Conservation (phyloP, 2,888 invertebrate species). For the Tipula lateralis region DNA sequence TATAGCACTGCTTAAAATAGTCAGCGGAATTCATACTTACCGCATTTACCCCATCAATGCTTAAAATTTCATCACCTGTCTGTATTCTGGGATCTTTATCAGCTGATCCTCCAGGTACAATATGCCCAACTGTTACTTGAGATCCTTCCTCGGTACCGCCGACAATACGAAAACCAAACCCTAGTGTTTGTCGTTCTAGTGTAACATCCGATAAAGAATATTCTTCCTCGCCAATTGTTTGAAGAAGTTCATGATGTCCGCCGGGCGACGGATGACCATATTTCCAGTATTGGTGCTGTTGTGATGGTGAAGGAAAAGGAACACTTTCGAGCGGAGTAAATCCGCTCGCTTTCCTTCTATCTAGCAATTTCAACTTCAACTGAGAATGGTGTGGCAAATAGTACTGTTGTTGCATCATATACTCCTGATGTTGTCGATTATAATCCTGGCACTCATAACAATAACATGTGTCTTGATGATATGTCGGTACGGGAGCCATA, state of each 20-base stretch:
- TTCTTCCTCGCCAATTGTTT: slow-evolving; percentile 35
- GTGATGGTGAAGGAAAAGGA: slow-evolving; percentile 31
- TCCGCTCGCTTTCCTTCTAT: slow-evolving; percentile 40
- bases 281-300: slow-evolving; percentile 36
- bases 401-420: slow-evolving; percentile 33
- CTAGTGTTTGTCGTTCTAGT: slow-evolving; percentile 82
- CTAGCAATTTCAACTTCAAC: slow-evolving; percentile 34
- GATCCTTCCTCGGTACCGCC: slow-evolving; percentile 98
- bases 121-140: slow-evolving; percentile 93
- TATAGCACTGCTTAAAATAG: not conserved
- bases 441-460: slow-evolving; percentile 48
- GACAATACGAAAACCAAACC: slow-evolving; percentile 97
- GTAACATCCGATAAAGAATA: slow-evolving; percentile 55
- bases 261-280: slow-evolving; percentile 37
- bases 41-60: slow-evolving; percentile 83
- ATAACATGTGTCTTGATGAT: slow-evolving; percentile 47
- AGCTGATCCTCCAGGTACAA: slow-evolving; percentile 93
- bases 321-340: slow-evolving; percentile 43
- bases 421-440: slow-evolving; percentile 38
- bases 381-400: slow-evolving; percentile 29
- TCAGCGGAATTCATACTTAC: slow-evolving; percentile 45
- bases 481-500: slow-evolving; percentile 39
- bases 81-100: slow-evolving; percentile 84
- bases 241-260: slow-evolving; percentile 31
- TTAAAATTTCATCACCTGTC: slow-evolving; percentile 90